Base-by-base conservation (phyloP, 2,113 vertebrate species). In the Pao palembangensis region DNA sequence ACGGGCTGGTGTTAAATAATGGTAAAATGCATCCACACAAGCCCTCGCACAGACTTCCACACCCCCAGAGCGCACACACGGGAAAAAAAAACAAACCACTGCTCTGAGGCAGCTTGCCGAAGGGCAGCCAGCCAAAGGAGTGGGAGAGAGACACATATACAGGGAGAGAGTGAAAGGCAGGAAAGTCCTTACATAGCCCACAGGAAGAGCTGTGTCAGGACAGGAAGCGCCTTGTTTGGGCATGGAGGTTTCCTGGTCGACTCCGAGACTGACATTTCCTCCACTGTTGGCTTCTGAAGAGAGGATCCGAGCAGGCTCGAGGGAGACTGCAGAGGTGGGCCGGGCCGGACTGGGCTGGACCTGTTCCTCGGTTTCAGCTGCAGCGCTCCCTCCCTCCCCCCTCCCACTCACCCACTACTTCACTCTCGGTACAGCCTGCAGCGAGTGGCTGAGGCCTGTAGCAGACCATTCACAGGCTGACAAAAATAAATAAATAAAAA, bases 151-250 rank as follows among this genome's bases (percentile, higher is more conserved):
- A 79, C 7, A 57, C 41, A 57, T 14, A 55, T 38, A 57, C 1
- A 23, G 57, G 67, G 49, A 61, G 21, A 71, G 23, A 53, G 51
- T 14, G 21, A 28, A 53, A 53, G 77, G 81, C 91, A 92, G 90
- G 91, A 91, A 92, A 88, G 78, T 82, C 91, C 91, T 90, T 91
- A 92, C 90, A 92, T 92, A 91, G 91, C 79, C 87, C 65, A 75
- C 89, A 92, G 91, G 90, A 92, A 91, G 88, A 85, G 80, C 81
- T 75, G 82, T 85, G 88, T 89, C 87, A 87, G 85, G 88, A 52
- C 89, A 91, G 91, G 91, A 92, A 92, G 77, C 73, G 73, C 91
- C 91, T 88, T 92, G 71, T 92, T 87, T 92, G 91, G 91, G 76
- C 89, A 85, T 63, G 67, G 87, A 86, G 87, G 87, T 91, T 89